Evolutionary conservation across 2,113 vertebrate genomes (phyloP).

Genomic region (Trematocara nigrifrons): DNA sequence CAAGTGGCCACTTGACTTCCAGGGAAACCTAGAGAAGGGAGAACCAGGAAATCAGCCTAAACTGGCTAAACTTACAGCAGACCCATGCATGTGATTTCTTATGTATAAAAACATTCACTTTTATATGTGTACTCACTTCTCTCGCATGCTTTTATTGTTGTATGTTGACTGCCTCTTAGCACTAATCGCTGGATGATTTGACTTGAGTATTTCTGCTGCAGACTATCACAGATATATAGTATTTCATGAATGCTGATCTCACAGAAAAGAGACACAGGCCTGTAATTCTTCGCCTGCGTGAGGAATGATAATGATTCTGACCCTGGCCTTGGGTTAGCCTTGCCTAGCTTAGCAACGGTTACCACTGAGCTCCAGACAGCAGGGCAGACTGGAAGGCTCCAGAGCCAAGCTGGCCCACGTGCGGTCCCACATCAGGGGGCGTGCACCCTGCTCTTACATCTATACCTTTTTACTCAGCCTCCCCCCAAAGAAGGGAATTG

Average conservation of each 20-base stretch:
- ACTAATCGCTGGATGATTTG: neutral
- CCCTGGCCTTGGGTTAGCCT: conserved; percentile 32
- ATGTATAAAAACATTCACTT: neutral
- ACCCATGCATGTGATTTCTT: neutral
- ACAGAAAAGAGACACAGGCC: conserved; percentile 6
- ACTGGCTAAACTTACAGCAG: neutral
- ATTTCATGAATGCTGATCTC: conserved; percentile 13
- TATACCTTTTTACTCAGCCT: neutral
- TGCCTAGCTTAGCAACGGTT: neutral
- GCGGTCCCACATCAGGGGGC: neutral
- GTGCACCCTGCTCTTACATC: neutral
- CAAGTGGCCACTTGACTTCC: conserved; percentile 42
- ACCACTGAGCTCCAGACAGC: conserved; percentile 12
- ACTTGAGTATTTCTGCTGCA: neutral
- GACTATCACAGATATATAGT: neutral
- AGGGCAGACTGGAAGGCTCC: neutral
- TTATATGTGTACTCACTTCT: neutral
- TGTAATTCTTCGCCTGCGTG: conserved; percentile 1
- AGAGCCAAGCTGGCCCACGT: neutral
- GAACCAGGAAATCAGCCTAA: neutral
- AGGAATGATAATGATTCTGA: conserved; percentile 57
- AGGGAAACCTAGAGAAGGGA: conserved; percentile 6
- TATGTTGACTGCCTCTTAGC: neutral
- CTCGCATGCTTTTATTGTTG: neutral
- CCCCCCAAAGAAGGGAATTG: neutral